phyloP scores from a whole-genome alignment of 2,888 invertebrate genomes.

The Ichneumoninae sp. region DNA sequence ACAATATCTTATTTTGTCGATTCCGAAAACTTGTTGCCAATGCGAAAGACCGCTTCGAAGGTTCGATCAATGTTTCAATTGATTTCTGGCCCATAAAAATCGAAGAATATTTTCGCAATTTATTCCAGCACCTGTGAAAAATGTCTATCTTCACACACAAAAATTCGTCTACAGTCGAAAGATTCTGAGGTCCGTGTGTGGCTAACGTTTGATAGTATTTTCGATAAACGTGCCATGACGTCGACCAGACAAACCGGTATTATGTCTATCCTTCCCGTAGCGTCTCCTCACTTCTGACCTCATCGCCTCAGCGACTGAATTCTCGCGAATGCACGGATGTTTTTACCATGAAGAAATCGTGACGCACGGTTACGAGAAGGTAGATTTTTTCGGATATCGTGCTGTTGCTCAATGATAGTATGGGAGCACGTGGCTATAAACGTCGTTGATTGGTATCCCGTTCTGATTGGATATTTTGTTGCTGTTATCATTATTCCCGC shows the following conservation, averaged over 20 bases:
- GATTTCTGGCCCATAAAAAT: background rate
- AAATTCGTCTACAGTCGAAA: background rate
- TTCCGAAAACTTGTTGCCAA: background rate
- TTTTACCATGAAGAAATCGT: constrained; percentile 24
- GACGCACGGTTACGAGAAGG: constrained; percentile 28
- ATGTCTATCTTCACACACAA: background rate
- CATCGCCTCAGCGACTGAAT: constrained; percentile 20
- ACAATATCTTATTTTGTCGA: background rate
- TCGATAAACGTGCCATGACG: background rate
- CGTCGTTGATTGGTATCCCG: constrained; percentile 19
- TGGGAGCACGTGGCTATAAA: constrained; percentile 20
- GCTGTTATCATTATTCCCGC: constrained; percentile 12
- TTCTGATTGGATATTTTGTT: constrained; percentile 17
- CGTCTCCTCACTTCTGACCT: constrained; percentile 21
- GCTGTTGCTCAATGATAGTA: constrained; percentile 15
- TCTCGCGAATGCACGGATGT: constrained; percentile 1
- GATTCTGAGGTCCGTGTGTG: too few relatives aligned
- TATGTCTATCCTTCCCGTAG: background rate
- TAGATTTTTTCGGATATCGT: background rate
- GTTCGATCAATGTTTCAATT: background rate
- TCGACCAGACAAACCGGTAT: constrained; percentile 38
- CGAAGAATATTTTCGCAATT: too few relatives aligned
- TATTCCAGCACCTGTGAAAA: too few relatives aligned
- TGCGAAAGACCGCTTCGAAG: background rate
- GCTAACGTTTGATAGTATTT: background rate